Evolutionary conservation across 1,140 invertebrate species (phyloP).

Genomic region (Leptopilina boulardi): DNA sequence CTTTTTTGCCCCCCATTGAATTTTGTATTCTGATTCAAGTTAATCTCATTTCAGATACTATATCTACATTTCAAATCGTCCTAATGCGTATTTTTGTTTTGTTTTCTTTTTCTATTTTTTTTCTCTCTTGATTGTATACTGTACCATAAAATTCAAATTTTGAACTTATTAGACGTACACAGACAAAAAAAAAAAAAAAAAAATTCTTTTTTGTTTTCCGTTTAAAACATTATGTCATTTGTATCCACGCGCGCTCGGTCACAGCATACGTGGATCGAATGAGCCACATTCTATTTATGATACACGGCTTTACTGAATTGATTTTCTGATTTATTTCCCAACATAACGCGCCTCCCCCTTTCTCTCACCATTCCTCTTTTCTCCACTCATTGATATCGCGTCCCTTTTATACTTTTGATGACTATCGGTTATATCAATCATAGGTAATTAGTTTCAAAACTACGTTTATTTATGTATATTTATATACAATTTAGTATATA

Average conservation of each 20-base stretch:
- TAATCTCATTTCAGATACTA: constrained; percentile 50
- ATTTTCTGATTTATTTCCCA: constrained; percentile 66
- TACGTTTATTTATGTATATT: background rate
- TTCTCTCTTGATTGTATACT: constrained; percentile 46
- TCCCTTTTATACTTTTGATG: constrained; percentile 33
- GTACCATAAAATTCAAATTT: constrained; percentile 75
- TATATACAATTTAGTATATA: too few relatives aligned
- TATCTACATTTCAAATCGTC: constrained; percentile 74
- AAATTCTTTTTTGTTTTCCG: constrained; percentile 63
- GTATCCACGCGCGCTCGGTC: constrained; percentile 39
- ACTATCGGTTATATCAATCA: constrained; percentile 23
- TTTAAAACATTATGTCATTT: constrained; percentile 64
- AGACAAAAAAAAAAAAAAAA: too few relatives aligned
- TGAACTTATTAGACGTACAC: constrained; percentile 44
- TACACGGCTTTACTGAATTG: constrained; percentile 52
- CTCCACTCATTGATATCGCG: background rate
- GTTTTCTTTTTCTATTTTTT: constrained; percentile 27
- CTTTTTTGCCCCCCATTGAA: constrained; percentile 4
- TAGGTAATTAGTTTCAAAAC: background rate
- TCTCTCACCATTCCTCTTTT: background rate
- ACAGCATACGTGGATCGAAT: constrained; percentile 42
- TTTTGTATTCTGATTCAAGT: constrained; percentile 51
- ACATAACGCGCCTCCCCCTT: constrained; percentile 36
- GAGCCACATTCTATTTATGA: constrained; percentile 68
- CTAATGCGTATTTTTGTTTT: constrained; percentile 75